These are phyloP conservation scores for Porphyrio hochstetteri DNA, from an alignment of 2,113 vertebrate species.

Conservation along the genomic window DNA sequence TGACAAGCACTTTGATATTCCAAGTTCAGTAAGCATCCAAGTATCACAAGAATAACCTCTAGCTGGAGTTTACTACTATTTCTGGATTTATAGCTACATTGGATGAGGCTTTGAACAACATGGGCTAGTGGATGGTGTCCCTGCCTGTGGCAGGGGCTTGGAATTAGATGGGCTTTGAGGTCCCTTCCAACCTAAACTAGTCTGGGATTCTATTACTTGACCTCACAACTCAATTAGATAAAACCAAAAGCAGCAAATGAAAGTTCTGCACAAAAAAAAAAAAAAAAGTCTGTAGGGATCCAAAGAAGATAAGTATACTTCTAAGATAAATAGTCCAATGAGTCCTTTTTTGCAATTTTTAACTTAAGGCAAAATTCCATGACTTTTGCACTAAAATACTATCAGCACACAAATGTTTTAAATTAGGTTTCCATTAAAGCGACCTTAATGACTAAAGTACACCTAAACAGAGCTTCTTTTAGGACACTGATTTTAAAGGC, in stretches of 20 bases:
- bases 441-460: neutral
- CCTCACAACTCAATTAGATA: neutral
- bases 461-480: neutral
- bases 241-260: neutral
- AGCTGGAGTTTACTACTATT: neutral
- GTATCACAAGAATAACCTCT: neutral
- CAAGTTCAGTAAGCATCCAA: neutral
- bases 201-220: neutral
- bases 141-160: too few species aligned
- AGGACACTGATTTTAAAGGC: neutral
- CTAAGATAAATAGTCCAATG: neutral
- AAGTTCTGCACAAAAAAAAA: neutral
- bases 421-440: neutral
- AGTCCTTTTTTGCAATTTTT: neutral
- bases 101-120: too few species aligned
- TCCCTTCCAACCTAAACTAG: too few species aligned
- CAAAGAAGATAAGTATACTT: conserved; percentile 11
- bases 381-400: neutral
- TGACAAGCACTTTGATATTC: neutral
- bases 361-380: conserved; percentile 12
- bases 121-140: too few species aligned
- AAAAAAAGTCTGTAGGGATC: neutral
- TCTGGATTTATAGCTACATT: neutral
- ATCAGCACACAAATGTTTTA: neutral
- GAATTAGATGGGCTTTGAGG: too few species aligned